Percentiles rank a stretch among this genome's conserved stretches.
Evolutionary conservation across 2,888 invertebrate species (phyloP).

Genomic region (Brachycybe producta): DNA sequence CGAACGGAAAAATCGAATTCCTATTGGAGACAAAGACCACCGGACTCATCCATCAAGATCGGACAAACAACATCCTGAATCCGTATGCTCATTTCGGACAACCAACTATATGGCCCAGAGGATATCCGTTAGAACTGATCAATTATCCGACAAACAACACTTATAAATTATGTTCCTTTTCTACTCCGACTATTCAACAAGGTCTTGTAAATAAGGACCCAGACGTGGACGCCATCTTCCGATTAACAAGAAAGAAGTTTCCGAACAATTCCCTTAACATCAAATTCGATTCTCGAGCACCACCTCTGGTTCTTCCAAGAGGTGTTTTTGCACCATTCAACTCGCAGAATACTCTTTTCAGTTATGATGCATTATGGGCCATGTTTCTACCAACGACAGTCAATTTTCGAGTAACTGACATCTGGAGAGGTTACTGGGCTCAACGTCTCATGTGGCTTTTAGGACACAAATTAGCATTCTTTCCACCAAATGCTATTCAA

Average conservation of each 20-base stretch:
- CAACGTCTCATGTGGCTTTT: conserved; percentile 15
- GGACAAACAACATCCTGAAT: background rate
- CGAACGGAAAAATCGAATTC: conserved; percentile 4
- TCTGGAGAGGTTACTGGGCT: conserved; percentile 17
- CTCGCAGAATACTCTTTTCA: conserved; percentile 11
- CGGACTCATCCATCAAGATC: conserved; percentile 7
- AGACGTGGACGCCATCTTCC: conserved; percentile 15
- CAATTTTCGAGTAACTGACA: conserved; percentile 11
- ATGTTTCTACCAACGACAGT: conserved; percentile 7
- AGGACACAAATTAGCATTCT: conserved; percentile 10
- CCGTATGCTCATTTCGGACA: conserved; percentile 17
- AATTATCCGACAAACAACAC: background rate
- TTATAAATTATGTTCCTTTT: conserved; percentile 9
- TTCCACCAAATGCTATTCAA: conserved; percentile 12
- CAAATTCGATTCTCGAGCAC: conserved; percentile 13
- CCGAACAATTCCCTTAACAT: background rate
- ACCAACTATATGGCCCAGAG: conserved; percentile 14
- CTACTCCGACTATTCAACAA: conserved; percentile 14
- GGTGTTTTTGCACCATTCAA: conserved; percentile 15
- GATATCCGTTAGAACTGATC: conserved; percentile 8
- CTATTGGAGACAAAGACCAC: background rate
- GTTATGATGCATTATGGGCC: conserved; percentile 9
- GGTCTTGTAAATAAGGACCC: conserved; percentile 11
- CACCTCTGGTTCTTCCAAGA: conserved; percentile 12
- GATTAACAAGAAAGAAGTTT: conserved; percentile 8